Evolutionary conservation across 2,888 invertebrate genomes (phyloP), one percentile per base, ranked within the genome.

Genomic region (Chrysodeixis includens): DNA sequence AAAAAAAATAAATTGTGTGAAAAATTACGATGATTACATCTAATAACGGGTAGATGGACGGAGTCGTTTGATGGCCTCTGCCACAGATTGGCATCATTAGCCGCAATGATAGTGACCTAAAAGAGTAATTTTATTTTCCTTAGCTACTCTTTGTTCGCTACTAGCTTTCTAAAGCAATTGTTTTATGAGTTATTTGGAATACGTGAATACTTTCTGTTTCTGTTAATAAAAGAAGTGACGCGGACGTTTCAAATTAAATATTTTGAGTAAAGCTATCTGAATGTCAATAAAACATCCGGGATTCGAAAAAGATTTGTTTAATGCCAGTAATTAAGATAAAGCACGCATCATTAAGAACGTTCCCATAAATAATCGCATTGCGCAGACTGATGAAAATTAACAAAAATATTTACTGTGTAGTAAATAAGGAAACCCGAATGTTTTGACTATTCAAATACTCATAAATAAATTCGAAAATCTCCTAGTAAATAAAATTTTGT

Each of bases 1-100:
- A 86, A 90, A 92, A 92, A 91, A 93, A 94, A 93, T 90, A 93
- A 92, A 94, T 93, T 93, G 94, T 93, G 95, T 94, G 94, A 94
- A 95, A 94, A 94, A 94, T 94, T 93, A 93, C 93, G 90, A 93
- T 93, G 94, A 94, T 95, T 94, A 93, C 92, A 87, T 90, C 88
- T 93, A 94, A 93, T 94, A 93, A 94, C 89, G 88, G 86, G 79
- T 87, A 86, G 90, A 86, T 87, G 87, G 87, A 74, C 87, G 85
- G 86, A 86, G 88, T 87, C 87, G 89, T 90, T 89, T 92, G 93
- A 93, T 92, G 90, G 91, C 87, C 88, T 81, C 88, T 88, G 88
- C 86, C 88, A 87, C 86, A 90, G 92, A 91, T 93, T 93, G 93
- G 91, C 92, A 83, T 94, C 94, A 94, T 95, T 94, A 95, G 87